Evolutionary conservation across 2,113 vertebrate species (phyloP).

Genomic region (Machaerirhynchus nigripectus): DNA sequence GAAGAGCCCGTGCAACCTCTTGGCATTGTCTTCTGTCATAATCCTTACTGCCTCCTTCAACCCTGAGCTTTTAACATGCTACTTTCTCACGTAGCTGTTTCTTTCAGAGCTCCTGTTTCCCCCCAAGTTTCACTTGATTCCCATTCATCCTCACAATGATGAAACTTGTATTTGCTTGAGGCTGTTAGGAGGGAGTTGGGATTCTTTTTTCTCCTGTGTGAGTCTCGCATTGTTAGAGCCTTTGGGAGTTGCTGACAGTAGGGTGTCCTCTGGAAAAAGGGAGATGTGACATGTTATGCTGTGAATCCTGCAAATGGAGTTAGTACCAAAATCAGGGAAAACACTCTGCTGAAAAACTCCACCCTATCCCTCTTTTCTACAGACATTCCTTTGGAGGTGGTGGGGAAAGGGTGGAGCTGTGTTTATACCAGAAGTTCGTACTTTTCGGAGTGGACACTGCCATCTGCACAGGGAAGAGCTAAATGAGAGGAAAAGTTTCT

Average conservation of each 20-base stretch:
- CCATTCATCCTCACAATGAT: not conserved
- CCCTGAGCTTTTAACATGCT: not conserved
- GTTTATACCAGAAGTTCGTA: not conserved
- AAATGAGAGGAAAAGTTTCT: not conserved
- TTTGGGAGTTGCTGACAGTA: not conserved
- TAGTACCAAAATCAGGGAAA: not conserved
- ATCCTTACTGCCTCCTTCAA: not conserved
- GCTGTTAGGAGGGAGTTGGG: not conserved
- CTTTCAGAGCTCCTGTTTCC: not conserved
- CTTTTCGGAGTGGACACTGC: not conserved
- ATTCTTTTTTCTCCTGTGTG: fast-evolving
- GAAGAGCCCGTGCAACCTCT: not conserved
- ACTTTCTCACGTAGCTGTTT: not conserved
- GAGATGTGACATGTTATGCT: not conserved
- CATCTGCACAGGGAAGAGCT: not conserved
- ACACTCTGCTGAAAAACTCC: not conserved
- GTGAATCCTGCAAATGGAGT: not conserved
- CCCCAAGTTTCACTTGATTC: not conserved
- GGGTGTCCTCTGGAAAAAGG: not conserved
- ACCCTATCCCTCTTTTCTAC: not conserved
- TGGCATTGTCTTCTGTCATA: not conserved
- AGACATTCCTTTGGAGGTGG: not conserved
- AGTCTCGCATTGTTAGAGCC: not conserved
- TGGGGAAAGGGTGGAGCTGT: not conserved
- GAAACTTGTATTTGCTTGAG: not conserved